These are phyloP conservation scores for Trichopria drosophilae DNA, from an alignment of 2,888 invertebrate genomes.

Conservation along the genomic window DNA sequence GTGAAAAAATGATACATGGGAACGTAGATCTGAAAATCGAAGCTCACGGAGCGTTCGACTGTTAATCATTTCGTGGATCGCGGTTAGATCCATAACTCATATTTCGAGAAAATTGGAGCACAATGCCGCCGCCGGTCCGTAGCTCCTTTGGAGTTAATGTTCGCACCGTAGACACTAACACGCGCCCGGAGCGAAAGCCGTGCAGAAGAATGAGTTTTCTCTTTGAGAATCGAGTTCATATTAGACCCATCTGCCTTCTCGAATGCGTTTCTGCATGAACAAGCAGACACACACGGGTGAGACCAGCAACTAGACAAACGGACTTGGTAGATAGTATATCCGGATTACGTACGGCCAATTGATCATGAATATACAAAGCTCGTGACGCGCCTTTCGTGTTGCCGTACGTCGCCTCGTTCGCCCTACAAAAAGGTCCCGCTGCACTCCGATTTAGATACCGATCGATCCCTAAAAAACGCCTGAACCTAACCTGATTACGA, in stretches of 20 bases:
- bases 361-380: conserved; percentile 53
- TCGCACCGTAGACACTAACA: no score
- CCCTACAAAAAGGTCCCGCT: conserved; percentile 31
- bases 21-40: no score
- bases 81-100: no score
- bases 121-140: no score
- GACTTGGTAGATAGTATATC: conserved; percentile 44
- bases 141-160: no score
- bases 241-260: conserved; percentile 55
- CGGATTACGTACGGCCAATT: conserved; percentile 57
- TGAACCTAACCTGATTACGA: no score
- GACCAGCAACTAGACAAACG: conserved; percentile 39
- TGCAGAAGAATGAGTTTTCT: no score
- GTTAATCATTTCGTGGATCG: no score
- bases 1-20: no score
- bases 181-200: no score
- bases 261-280: conserved; percentile 51
- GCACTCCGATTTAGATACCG: conserved; percentile 27
- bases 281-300: conserved; percentile 43
- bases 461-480: conserved; percentile 20
- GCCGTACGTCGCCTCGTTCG: conserved; percentile 33
- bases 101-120: no score
- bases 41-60: no score
- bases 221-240: conserved; percentile 55
- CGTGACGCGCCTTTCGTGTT: conserved; percentile 53